phyloP scores from a whole-genome alignment of 2,113 vertebrate genomes.

The Catharus bicknelli region DNA sequence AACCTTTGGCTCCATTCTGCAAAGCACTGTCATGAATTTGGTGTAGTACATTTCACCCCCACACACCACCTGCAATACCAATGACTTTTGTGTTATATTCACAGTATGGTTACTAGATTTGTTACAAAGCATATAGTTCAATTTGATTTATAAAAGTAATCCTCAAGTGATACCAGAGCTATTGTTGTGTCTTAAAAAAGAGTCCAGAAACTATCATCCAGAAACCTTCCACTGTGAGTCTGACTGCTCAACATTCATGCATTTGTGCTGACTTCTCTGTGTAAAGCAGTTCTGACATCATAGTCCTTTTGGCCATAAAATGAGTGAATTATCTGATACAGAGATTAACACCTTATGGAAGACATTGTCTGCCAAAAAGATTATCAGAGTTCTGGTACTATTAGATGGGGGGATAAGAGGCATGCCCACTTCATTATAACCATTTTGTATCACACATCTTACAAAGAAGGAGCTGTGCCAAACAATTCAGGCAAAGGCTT shows the following conservation, averaged over 20 bases:
- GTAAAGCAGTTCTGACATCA: neutral
- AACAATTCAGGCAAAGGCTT: neutral
- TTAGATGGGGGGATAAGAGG: neutral
- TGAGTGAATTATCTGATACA: neutral
- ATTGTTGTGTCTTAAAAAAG: neutral
- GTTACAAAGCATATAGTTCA: neutral
- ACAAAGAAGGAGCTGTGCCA: neutral
- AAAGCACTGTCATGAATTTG: neutral
- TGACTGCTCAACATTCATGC: neutral
- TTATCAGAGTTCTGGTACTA: neutral
- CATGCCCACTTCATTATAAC: fast-evolving
- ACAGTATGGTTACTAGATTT: neutral
- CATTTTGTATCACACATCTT: neutral
- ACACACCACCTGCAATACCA: neutral
- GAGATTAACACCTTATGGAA: neutral
- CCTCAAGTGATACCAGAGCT: neutral
- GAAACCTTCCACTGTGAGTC: neutral
- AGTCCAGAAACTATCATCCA: neutral
- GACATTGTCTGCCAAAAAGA: neutral
- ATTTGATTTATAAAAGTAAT: neutral
- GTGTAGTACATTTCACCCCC: neutral
- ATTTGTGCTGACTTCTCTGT: neutral
- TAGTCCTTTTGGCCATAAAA: neutral
- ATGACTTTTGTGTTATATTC: neutral
- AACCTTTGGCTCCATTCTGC: neutral